phyloP scores from a whole-genome alignment of 2,113 vertebrate genomes.

The Saccopteryx leptura region DNA sequence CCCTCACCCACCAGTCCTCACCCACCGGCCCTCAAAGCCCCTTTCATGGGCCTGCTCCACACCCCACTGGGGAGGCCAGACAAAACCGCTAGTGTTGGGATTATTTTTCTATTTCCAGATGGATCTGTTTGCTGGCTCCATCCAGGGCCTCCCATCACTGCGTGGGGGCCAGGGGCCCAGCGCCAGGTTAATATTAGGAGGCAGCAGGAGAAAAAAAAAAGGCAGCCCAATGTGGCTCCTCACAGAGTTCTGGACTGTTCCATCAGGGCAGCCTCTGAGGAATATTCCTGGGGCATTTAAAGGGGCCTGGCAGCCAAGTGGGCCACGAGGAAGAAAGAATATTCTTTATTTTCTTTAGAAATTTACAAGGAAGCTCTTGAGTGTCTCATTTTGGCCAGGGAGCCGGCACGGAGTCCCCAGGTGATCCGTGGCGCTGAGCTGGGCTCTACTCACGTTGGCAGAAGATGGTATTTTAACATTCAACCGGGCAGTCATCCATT shows the following conservation, averaged over 20 bases:
- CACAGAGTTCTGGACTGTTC: slow-evolving; percentile 79
- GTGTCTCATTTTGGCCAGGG: neutral
- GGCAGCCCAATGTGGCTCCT: slow-evolving; percentile 74
- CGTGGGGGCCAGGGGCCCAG: slow-evolving; percentile 69
- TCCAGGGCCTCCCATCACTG: slow-evolving; percentile 82
- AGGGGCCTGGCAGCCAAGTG: neutral
- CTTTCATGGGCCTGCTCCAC: slow-evolving; percentile 75
- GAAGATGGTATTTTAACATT: neutral
- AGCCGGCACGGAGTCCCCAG: slow-evolving; percentile 5
- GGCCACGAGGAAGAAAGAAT: neutral
- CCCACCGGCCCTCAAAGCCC: slow-evolving; percentile 63
- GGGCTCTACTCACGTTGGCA: neutral
- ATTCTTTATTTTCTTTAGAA: neutral
- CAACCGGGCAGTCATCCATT: neutral
- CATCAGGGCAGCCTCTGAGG: slow-evolving; percentile 64
- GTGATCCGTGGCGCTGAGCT: neutral
- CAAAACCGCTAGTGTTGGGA: slow-evolving; percentile 60
- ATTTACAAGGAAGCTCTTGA: slow-evolving; percentile 47
- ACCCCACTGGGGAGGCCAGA: slow-evolving; percentile 64
- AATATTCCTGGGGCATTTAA: slow-evolving; percentile 82
- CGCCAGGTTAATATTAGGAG: slow-evolving; percentile 80
- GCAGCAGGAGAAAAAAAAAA: slow-evolving; percentile 66
- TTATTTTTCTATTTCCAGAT: slow-evolving; percentile 83
- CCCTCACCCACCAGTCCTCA: neutral
- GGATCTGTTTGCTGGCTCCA: slow-evolving; percentile 74